These are phyloP conservation scores for Xylocopa sonorina DNA, from an alignment of 1,140 invertebrate genomes.

Conservation along the genomic window DNA sequence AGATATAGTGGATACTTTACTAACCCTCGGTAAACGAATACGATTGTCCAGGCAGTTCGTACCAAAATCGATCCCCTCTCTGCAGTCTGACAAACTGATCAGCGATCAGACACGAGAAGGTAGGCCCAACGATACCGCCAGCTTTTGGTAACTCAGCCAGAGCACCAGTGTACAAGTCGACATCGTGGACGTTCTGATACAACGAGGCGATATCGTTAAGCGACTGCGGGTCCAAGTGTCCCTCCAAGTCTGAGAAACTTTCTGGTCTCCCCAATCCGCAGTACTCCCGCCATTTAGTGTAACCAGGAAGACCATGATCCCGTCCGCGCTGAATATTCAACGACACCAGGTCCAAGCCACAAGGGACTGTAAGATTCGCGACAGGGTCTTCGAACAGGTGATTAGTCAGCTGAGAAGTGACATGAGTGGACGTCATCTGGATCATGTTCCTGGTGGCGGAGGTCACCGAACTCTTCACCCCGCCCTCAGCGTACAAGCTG, in stretches of 20 bases:
- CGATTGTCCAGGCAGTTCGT: conserved; percentile 87
- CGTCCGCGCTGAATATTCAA: conserved; percentile 93
- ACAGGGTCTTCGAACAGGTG: conserved; percentile 87
- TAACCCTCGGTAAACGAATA: conserved; percentile 88
- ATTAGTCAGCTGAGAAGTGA: conserved; percentile 85
- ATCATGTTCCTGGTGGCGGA: conserved; percentile 86
- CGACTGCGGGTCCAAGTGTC: conserved; percentile 84
- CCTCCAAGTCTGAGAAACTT: conserved; percentile 89
- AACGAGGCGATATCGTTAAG: conserved; percentile 85
- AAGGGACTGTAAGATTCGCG: conserved; percentile 75
- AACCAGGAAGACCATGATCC: conserved; percentile 93
- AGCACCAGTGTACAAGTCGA: conserved; percentile 93
- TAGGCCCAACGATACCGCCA: conserved; percentile 90
- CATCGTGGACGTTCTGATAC: conserved; percentile 90
- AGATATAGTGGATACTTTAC: background rate
- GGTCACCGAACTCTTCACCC: conserved; percentile 84
- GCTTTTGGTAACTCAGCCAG: conserved; percentile 88
- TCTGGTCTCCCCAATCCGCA: conserved; percentile 87
- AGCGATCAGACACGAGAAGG: conserved; percentile 91
- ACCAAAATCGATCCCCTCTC: conserved; percentile 93
- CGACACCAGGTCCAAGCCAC: conserved; percentile 92
- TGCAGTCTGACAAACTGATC: conserved; percentile 93
- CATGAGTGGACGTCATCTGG: conserved; percentile 83
- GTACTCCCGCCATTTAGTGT: conserved; percentile 88
- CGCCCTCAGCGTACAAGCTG: conserved; percentile 85